Base-by-base conservation (phyloP, 2,113 vertebrate genomes). In the human region DNA sequence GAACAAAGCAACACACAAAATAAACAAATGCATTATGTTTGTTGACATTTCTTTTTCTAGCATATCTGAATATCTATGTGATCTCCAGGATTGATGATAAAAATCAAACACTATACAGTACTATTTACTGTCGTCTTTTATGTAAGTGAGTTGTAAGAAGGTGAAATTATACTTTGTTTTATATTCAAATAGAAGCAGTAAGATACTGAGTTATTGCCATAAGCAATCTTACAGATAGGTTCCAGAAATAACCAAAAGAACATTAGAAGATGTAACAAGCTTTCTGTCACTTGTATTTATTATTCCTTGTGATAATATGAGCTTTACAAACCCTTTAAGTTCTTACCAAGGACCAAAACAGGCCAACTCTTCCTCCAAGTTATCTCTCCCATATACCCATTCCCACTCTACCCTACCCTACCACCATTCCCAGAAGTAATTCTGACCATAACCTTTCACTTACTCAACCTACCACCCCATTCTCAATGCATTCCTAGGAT, bases 1-100 rank as follows among this genome's bases (percentile, higher is more conserved):
- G 8, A 95, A 88, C 23, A 94, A 91, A 94, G 66, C 55, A 94
- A 95, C 93, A 40, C 38, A 87, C 48, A 70, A 89, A 61, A 86
- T 14, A 94, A 89, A 50, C 57, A 90, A 89, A 32, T 32, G 3
- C 20, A 95, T 90, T 94, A 68, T 8, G 57, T 59, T 72, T 57
- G 25, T 52, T 83, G 72, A 80, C n/a, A 93, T 86, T 87, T 91
- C 50, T 95, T 73, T 82, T 78, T 76, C 64, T 17, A 80, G 64
- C 40, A 38, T 70, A 30, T 93, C 32, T 64, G 73, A 96, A 55
- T 48, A 78, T 73, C n/a, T 91, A 4, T 85, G 35, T 89, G 45
- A 81, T 66, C 89, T 96, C 86, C 52, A 73, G 73, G 32, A 57
- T 16, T 78, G 35, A 93, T 52, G 76, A 93, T 90, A 80, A 95